These are phyloP conservation scores for Acromyrmex charruanus DNA, from an alignment of 1,140 invertebrate genomes.

Conservation along the genomic window DNA sequence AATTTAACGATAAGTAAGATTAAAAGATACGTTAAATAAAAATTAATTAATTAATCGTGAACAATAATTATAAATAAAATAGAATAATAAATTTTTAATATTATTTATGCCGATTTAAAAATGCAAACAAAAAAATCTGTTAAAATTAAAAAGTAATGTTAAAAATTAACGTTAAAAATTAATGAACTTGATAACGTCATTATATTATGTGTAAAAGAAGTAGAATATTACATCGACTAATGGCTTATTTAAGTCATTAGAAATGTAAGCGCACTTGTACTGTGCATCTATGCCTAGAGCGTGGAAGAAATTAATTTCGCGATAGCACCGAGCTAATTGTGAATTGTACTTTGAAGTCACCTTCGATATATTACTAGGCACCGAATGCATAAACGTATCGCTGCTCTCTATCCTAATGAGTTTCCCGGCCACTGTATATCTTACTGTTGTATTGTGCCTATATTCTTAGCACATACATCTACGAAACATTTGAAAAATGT, in stretches of 20 bases:
- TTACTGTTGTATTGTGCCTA: constrained; percentile 4
- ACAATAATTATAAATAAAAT: not conserved
- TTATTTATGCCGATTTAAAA: not conserved
- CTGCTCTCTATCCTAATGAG: constrained; percentile 52
- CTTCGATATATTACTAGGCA: constrained; percentile 56
- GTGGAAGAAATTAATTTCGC: constrained; percentile 67
- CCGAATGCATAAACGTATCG: constrained; percentile 29
- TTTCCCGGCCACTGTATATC: constrained; percentile 26
- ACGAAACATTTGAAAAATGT: not conserved
- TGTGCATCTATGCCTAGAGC: constrained; percentile 7
- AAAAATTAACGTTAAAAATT: no score
- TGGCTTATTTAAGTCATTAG: constrained; percentile 53
- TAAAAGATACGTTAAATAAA: not conserved
- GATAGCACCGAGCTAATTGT: constrained; percentile 63
- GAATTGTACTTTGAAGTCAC: constrained; percentile 53
- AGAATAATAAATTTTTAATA: not conserved
- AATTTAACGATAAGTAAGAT: not conserved
- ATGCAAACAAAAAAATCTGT: not conserved
- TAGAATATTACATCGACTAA: constrained; percentile 52
- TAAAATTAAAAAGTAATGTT: no score
- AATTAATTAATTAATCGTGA: constrained; percentile 3
- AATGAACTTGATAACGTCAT: constrained; percentile 49
- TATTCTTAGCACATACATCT: not conserved
- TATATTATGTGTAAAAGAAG: not conserved
- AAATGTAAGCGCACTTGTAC: constrained; percentile 21